These are phyloP conservation scores for Drosophila robusta DNA, from an alignment of 2,888 invertebrate species.

Conservation along the genomic window DNA sequence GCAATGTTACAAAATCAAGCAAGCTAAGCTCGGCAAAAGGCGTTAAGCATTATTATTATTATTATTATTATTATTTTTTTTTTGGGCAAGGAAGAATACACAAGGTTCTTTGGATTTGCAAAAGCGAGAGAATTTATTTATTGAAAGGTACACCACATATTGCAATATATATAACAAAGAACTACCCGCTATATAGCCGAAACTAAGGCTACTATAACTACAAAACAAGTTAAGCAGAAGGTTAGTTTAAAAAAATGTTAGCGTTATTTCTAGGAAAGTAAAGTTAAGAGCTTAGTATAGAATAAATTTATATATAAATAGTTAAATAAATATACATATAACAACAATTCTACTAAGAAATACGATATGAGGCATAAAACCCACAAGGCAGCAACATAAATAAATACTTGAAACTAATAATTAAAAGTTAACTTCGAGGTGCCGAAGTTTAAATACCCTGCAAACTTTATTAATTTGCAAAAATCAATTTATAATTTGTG, in stretches of 20 bases:
- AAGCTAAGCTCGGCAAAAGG: conserved; percentile 32
- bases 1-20: not conserved
- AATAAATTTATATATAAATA: not conserved
- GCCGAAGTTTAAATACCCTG: too few relatives aligned
- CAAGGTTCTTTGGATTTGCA: conserved; percentile 49
- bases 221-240: too few relatives aligned
- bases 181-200: conserved; percentile 51
- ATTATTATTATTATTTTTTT: not conserved
- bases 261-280: too few relatives aligned
- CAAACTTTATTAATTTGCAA: too few relatives aligned
- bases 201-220: not conserved
- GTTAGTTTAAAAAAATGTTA: too few relatives aligned
- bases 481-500: too few relatives aligned
- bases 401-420: conserved; percentile 13
- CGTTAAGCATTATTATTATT: conserved; percentile 16
- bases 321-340: conserved; percentile 9
- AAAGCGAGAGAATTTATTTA: conserved; percentile 55
- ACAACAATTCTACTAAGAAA: conserved; percentile 24
- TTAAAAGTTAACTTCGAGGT: too few relatives aligned
- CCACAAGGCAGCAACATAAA: conserved; percentile 17
- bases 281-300: too few relatives aligned
- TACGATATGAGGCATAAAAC: not conserved
- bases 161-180: conserved; percentile 40
- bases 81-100: conserved; percentile 61
- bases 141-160: conserved; percentile 68